Conservation (phyloP, 2,888 invertebrate genomes). For the Drosophila nr. medialis region DNA sequence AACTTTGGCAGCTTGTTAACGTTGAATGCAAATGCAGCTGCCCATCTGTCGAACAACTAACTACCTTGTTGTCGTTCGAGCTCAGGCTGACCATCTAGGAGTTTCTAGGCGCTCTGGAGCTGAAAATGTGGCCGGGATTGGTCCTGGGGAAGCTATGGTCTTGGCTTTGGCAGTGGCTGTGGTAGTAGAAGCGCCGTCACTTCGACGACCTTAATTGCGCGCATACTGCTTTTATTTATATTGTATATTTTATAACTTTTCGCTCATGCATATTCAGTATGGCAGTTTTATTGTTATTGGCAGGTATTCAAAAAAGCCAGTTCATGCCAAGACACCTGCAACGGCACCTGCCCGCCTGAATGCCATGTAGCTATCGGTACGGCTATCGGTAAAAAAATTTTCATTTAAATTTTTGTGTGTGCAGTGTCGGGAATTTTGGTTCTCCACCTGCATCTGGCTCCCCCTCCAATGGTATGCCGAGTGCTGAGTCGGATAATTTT, state of each 20-base stretch:
- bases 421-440: slow-evolving; percentile 45
- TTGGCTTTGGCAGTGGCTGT: not conserved
- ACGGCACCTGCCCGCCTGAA: slow-evolving; percentile 40
- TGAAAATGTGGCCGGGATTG: not conserved
- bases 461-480: not conserved
- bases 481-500: slow-evolving; percentile 56
- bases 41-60: slow-evolving; percentile 28
- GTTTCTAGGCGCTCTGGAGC: not conserved
- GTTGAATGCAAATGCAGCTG: slow-evolving; percentile 55
- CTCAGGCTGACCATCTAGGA: slow-evolving; percentile 4
- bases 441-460: slow-evolving; percentile 40
- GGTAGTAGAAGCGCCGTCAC: slow-evolving; percentile 26
- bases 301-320: slow-evolving; percentile 62
- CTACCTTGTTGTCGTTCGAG: slow-evolving; percentile 14
- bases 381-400: slow-evolving; percentile 63
- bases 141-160: not conserved
- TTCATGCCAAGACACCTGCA: slow-evolving; percentile 47
- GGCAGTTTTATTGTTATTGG: slow-evolving; percentile 77
- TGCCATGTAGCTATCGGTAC: slow-evolving; percentile 48
- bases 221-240: slow-evolving; percentile 77
- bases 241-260: slow-evolving; percentile 76
- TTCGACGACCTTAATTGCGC: slow-evolving; percentile 72
- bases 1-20: slow-evolving; percentile 50
- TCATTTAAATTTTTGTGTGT: slow-evolving; percentile 71
- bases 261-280: slow-evolving; percentile 75